phyloP scores from a whole-genome alignment of 2,113 vertebrate species.

The Platichthys flesus region DNA sequence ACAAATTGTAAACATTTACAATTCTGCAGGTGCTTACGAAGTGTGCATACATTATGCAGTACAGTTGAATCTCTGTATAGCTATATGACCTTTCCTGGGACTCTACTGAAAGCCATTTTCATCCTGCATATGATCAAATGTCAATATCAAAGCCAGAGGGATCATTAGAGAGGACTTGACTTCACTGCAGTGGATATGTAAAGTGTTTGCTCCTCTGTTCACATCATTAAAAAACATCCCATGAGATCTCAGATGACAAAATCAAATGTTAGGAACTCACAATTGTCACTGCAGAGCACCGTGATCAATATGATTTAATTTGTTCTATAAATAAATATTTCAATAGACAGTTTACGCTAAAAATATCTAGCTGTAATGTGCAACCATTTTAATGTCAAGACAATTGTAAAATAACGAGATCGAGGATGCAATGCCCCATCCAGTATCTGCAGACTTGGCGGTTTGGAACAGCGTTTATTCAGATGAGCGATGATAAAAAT shows the following conservation, averaged over 20 bases:
- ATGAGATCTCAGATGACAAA: slow-evolving; percentile 3
- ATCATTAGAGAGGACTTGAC: background rate
- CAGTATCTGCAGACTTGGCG: background rate
- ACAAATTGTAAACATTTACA: slow-evolving; percentile 18
- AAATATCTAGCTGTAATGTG: background rate
- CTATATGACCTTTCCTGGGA: too few relatives aligned
- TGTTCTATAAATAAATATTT: background rate
- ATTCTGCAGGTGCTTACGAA: background rate
- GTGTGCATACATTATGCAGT: background rate
- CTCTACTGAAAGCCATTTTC: background rate
- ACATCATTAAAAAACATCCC: background rate
- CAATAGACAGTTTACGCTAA: background rate
- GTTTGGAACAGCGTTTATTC: background rate
- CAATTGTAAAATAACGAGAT: too few relatives aligned
- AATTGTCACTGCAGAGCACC: background rate
- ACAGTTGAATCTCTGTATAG: background rate
- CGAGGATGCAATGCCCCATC: too few relatives aligned
- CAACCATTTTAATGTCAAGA: too few relatives aligned
- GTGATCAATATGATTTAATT: slow-evolving; percentile 10
- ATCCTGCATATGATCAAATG: slow-evolving; percentile 25
- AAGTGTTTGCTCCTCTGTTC: background rate
- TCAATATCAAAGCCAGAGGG: background rate
- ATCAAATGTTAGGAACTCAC: slow-evolving; percentile 19
- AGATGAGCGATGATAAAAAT: background rate
- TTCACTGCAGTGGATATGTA: background rate